Evolutionary conservation across 2,888 invertebrate genomes (phyloP), one percentile per base, ranked within the genome.

Genomic region (Myathropa florea): DNA sequence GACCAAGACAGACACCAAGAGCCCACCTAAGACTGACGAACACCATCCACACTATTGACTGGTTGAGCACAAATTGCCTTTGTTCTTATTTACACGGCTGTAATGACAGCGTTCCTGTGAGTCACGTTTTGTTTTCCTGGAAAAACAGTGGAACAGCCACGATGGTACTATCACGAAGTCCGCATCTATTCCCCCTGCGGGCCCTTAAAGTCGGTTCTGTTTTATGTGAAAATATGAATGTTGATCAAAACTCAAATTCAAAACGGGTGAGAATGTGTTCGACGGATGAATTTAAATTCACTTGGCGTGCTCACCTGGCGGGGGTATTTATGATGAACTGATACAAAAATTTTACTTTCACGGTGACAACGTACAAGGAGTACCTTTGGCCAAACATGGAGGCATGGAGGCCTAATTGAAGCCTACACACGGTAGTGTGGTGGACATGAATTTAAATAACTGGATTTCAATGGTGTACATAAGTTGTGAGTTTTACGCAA

Each of bases 261-360:
- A 71, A 36, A 57, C 46, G 59, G 36, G 26, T 59, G 23, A n/a
- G 39, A 63, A 28, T 68, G 36, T 33, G 59, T 64, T 18, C 55
- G 18, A 9, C 26, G 28, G 30, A 24, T 71, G 26, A 33, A 79
- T 83, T 70, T 53, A 70, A 79, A 83, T 79, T 79, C 83, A 64
- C 46, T 10, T 23, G 10, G 18, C 83, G 73, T 83, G 53, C 73
- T 14, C 79, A 75, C 67, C 59, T 70, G 57, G 59, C 79, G 73
- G 64, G 72, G 65, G 80, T 73, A 75, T 79, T 83, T 79, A 75
- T 70, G 63, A 83, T 73, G 59, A 75, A 73, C 61, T 59, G 70
- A 39, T 59, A 75, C 59, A 7, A 30, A 65, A 65, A 59, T 23
- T 21, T 28, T 46, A 75, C 59, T 59, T 59, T 30, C 10, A 23